Percentiles rank a stretch among this genome's conserved stretches.
Conservation (phyloP, 2,888 invertebrate genomes). For the Caenorhabditis sp. region DNA sequence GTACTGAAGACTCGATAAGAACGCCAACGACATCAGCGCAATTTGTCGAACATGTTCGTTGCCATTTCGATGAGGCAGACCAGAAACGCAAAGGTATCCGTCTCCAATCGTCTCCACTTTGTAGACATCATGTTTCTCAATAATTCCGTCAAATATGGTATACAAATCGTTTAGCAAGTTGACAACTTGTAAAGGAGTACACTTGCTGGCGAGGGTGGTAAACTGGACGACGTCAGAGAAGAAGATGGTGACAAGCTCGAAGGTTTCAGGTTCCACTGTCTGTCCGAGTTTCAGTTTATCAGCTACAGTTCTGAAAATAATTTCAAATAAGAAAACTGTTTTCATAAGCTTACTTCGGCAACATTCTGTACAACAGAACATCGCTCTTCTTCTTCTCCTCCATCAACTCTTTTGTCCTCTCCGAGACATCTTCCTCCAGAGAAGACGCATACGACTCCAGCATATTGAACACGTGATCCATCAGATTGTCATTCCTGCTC, state of each 20-base stretch:
- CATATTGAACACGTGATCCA: conserved; percentile 79
- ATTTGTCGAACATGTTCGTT: conserved; percentile 69
- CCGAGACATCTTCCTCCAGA: conserved; percentile 73
- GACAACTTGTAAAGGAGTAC: conserved; percentile 75
- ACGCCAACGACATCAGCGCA: conserved; percentile 66
- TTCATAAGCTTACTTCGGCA: conserved; percentile 74
- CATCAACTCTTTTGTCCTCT: conserved; percentile 70
- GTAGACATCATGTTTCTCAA: conserved; percentile 80
- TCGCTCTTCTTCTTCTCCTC: conserved; percentile 81
- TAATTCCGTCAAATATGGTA: conserved; percentile 79
- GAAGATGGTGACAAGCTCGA: conserved; percentile 74
- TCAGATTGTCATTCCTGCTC: conserved; percentile 71
- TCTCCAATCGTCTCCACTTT: conserved; percentile 80
- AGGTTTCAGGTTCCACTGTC: conserved; percentile 74
- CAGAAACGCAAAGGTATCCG: conserved; percentile 73
- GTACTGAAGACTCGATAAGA: conserved; percentile 62
- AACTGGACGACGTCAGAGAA: conserved; percentile 77
- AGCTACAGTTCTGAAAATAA: conserved; percentile 76
- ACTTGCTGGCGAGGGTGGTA: conserved; percentile 73
- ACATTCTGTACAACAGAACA: conserved; percentile 76
- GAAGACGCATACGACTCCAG: conserved; percentile 75
- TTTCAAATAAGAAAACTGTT: too few species aligned
- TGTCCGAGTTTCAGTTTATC: conserved; percentile 78
- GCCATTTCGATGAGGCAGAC: conserved; percentile 75
- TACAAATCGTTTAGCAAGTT: conserved; percentile 80